Conservation (phyloP, 2,113 vertebrate genomes). For the Corvus hawaiiensis region DNA sequence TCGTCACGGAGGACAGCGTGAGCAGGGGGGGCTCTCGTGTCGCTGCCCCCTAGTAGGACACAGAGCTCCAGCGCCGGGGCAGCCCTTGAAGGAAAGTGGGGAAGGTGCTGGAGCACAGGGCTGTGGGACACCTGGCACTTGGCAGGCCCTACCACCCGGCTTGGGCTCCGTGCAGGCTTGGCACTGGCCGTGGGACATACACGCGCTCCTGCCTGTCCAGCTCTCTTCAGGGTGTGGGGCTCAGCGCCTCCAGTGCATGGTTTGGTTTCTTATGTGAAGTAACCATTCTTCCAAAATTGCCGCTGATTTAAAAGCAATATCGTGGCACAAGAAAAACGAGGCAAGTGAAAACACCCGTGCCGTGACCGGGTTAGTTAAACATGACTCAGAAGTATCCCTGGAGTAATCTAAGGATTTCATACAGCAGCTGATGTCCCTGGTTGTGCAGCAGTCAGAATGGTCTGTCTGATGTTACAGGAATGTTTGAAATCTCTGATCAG, state of each 20-base stretch:
- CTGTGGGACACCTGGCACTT: no score
- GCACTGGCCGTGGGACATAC: fast-evolving
- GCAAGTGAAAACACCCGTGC: background rate
- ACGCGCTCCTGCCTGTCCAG: fast-evolving
- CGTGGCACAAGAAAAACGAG: background rate
- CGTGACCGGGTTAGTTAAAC: background rate
- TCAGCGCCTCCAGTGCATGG: fast-evolving
- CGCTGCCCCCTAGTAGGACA: fast-evolving
- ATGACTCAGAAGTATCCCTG: background rate
- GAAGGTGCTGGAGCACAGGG: background rate
- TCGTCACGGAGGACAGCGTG: fast-evolving
- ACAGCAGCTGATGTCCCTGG: background rate
- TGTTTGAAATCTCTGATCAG: conserved; percentile 22
- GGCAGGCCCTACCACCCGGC: background rate
- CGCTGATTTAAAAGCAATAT: background rate
- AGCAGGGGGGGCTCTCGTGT: fast-evolving
- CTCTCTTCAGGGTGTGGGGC: background rate
- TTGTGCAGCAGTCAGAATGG: background rate
- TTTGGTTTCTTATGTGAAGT: background rate
- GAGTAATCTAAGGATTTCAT: background rate
- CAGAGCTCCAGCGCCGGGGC: background rate
- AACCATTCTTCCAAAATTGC: background rate
- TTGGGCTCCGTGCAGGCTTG: background rate
- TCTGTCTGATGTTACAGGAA: background rate
- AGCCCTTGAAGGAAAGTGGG: background rate